Evolutionary conservation across 2,888 invertebrate species (phyloP).

Genomic region (Melanostoma scalare): DNA sequence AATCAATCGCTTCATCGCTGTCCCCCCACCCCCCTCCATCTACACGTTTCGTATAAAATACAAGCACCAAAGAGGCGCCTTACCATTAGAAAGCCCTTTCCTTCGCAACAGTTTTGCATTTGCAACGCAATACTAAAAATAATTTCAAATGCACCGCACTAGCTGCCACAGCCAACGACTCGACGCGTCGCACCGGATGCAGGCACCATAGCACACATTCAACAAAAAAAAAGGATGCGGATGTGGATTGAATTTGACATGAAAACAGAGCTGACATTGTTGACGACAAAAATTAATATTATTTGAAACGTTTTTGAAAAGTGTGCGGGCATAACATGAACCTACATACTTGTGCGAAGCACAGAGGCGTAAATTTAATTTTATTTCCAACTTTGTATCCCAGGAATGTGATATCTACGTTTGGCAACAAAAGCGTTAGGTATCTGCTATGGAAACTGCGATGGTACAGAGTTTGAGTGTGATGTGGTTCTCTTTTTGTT

Average conservation of each 20-base stretch:
- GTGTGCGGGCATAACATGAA: not conserved
- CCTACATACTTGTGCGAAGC: constrained; percentile 24
- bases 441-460: constrained; percentile 42
- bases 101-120: not conserved
- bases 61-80: not conserved
- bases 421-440: constrained; percentile 60
- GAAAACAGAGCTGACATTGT: constrained; percentile 61
- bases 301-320: constrained; percentile 62
- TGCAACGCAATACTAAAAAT: constrained; percentile 31
- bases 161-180: constrained; percentile 15
- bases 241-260: constrained; percentile 38
- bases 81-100: constrained; percentile 5
- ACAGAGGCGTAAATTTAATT: constrained; percentile 65
- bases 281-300: constrained; percentile 71
- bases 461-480: not conserved
- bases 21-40: too few relatives aligned
- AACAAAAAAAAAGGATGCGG: constrained; percentile 39
- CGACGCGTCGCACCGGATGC: constrained; percentile 36
- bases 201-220: constrained; percentile 32
- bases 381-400: constrained; percentile 58
- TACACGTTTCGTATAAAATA: too few relatives aligned
- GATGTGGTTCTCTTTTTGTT: not conserved
- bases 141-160: constrained; percentile 65
- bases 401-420: constrained; percentile 52
- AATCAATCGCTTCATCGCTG: too few relatives aligned